These are phyloP conservation scores for Circaetus cinerascens DNA, from an alignment of 2,113 vertebrate genomes.

Conservation along the genomic window DNA sequence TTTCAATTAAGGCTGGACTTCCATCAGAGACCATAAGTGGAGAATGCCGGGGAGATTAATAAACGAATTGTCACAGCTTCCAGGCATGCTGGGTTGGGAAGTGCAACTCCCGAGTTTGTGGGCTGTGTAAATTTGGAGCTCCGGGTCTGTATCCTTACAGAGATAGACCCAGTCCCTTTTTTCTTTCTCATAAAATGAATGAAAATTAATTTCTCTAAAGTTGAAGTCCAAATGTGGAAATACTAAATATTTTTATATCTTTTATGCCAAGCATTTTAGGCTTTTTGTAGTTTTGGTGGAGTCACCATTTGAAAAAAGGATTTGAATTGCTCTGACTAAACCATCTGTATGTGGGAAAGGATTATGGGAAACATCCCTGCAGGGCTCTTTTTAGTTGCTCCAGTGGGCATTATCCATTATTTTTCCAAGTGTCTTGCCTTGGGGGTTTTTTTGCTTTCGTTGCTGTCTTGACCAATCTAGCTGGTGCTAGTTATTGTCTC, in stretches of 20 bases:
- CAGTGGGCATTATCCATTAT: slow-evolving; percentile 7
- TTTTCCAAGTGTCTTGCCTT: not conserved
- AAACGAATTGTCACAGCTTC: not conserved
- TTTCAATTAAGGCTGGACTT: slow-evolving; percentile 25
- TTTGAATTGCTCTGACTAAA: not conserved
- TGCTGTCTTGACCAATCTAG: slow-evolving; percentile 16
- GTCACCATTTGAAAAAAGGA: not conserved
- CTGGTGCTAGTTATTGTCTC: slow-evolving; percentile 9
- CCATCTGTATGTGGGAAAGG: not conserved
- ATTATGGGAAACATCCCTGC: slow-evolving; percentile 2
- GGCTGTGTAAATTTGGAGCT: not conserved
- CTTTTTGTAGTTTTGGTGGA: not conserved
- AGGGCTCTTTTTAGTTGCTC: not conserved
- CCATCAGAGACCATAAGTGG: not conserved
- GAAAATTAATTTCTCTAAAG: not conserved
- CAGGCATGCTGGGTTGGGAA: not conserved
- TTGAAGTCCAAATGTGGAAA: not conserved
- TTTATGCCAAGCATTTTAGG: not conserved
- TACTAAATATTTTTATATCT: not conserved
- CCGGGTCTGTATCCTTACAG: not conserved
- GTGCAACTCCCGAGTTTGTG: rapidly evolving
- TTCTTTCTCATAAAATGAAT: not conserved
- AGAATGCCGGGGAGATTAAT: not conserved
- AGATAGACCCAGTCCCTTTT: not conserved
- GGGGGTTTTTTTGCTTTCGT: not conserved